Evolutionary conservation across 1,140 invertebrate species (phyloP).

Genomic region (Tetramorium alpestre): DNA sequence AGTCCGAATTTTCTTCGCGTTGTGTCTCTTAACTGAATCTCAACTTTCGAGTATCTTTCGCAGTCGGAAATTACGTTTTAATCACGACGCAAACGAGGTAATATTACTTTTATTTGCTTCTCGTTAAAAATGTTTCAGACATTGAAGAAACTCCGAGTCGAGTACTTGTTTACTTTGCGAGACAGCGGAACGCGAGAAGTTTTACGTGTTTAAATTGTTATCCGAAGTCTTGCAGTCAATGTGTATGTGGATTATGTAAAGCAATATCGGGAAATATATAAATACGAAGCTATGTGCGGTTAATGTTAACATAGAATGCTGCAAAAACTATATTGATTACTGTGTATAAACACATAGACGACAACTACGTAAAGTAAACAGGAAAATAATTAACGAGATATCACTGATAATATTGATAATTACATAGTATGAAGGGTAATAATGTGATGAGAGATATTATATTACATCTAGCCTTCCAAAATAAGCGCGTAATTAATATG

Average conservation of each 20-base stretch:
- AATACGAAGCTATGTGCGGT: not conserved
- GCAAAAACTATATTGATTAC: constrained; percentile 30
- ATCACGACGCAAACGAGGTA: constrained; percentile 48
- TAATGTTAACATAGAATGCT: not conserved
- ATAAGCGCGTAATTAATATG: constrained; percentile 45
- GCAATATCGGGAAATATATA: not conserved
- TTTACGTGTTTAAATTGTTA: constrained; percentile 54
- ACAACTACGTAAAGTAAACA: not conserved
- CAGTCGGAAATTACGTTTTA: constrained; percentile 52
- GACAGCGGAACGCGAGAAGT: constrained; percentile 32
- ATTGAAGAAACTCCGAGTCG: constrained; percentile 43
- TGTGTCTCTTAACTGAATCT: not conserved
- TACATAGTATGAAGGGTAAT: constrained; percentile 24
- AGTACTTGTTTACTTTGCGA: constrained; percentile 46
- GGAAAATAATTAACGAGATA: constrained; percentile 39
- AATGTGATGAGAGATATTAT: constrained; percentile 41
- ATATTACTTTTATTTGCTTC: constrained; percentile 60
- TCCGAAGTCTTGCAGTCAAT: not conserved
- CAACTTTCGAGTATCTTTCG: constrained; percentile 53
- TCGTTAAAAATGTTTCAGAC: constrained; percentile 58
- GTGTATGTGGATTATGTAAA: not conserved
- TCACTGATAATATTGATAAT: constrained; percentile 37
- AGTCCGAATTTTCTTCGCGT: constrained; percentile 19
- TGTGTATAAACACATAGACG: not conserved
- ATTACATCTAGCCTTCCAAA: constrained; percentile 22